Conservation (phyloP, 2,888 invertebrate genomes). For the Diadegma fenestrale region DNA sequence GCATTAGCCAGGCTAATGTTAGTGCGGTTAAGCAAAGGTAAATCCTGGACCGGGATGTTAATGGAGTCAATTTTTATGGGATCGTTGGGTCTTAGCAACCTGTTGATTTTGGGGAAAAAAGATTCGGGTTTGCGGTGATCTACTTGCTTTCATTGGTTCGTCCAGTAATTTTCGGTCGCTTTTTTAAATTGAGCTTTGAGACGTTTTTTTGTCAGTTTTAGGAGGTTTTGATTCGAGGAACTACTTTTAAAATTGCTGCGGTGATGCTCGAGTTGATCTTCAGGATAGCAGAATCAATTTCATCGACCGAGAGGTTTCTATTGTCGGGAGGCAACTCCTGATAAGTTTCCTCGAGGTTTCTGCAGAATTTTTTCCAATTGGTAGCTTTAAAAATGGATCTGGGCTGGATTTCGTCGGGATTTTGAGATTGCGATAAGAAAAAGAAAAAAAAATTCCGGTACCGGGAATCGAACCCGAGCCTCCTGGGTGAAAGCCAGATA, state of each 20-base stretch:
- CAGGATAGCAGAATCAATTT: constrained; percentile 16
- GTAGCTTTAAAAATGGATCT: constrained; percentile 18
- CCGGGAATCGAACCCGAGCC: constrained; percentile 89
- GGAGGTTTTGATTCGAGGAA: constrained; percentile 7
- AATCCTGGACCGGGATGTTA: neutral
- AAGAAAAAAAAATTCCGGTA: constrained; percentile 85
- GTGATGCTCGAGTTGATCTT: neutral
- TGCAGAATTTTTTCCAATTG: constrained; percentile 16
- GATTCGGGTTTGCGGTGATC: constrained; percentile 37
- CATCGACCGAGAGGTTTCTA: constrained; percentile 38
- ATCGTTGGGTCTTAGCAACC: constrained; percentile 39
- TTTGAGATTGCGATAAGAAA: neutral
- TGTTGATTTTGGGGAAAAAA: constrained; percentile 48
- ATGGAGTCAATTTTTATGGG: neutral
- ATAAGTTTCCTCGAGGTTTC: neutral
- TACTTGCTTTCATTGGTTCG: constrained; percentile 11
- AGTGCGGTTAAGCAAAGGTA: neutral
- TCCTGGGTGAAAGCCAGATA: constrained; percentile 88
- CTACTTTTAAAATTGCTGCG: neutral
- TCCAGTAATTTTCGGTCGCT: constrained; percentile 6
- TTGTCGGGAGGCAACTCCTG: neutral
- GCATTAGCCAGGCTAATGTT: neutral
- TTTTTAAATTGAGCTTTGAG: constrained; percentile 35
- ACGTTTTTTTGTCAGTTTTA: constrained; percentile 4
- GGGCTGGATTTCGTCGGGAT: neutral